Conservation (phyloP, 2,113 vertebrate genomes). For the Pundamilia nyererei region DNA sequence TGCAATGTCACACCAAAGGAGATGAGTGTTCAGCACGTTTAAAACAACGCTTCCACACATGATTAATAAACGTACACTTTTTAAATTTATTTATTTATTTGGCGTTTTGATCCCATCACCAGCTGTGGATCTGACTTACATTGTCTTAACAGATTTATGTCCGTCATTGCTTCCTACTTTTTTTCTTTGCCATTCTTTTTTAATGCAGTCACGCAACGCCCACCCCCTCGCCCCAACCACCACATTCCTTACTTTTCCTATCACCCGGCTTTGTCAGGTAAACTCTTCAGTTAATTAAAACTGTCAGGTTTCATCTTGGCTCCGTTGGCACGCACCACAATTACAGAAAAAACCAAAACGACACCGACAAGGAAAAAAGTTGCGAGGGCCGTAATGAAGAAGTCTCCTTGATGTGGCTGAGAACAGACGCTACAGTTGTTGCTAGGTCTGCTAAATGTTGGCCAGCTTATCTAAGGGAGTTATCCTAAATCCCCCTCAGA, state of each 20-base stretch:
- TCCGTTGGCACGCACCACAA: neutral
- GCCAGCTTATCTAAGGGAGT: conserved; percentile 55
- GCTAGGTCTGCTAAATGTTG: conserved; percentile 43
- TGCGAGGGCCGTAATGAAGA: conserved; percentile 25
- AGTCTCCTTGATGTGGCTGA: conserved; percentile 45
- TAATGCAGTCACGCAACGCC: neutral
- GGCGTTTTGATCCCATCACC: neutral
- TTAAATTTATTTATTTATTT: neutral
- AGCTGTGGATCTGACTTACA: neutral
- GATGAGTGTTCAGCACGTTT: neutral
- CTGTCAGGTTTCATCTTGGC: conserved; percentile 34
- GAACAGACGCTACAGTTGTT: conserved; percentile 9
- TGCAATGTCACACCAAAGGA: neutral
- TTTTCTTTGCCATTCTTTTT: neutral
- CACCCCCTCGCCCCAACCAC: neutral
- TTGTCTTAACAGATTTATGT: neutral
- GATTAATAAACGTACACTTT: neutral
- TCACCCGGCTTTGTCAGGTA: neutral
- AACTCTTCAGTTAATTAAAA: conserved; percentile 45
- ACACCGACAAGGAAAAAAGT: neutral
- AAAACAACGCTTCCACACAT: neutral
- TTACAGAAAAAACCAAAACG: neutral
- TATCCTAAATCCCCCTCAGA: conserved; percentile 54
- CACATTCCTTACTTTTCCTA: neutral
- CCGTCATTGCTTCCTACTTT: neutral